Percentiles rank a stretch among this genome's conserved stretches.
Evolutionary conservation across 37 sponge, comb jelly and placozoan genomes (phyloP).

Genomic region (Axinella damicornis): DNA sequence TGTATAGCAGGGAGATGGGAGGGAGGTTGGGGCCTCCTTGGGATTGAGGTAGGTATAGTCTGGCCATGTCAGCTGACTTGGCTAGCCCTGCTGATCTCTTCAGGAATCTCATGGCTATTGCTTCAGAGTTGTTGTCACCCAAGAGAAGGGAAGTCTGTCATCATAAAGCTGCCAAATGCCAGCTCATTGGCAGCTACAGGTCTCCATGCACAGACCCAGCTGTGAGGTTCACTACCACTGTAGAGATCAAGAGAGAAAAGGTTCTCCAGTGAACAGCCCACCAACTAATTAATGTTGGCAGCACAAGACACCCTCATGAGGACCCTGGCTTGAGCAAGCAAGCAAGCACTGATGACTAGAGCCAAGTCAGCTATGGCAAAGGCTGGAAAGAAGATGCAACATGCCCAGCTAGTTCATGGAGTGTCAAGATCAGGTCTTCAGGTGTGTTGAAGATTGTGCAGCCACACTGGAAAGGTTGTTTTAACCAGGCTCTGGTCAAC

Average conservation of each 20-base stretch:
- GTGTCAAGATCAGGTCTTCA: neutral
- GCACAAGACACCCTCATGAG: neutral
- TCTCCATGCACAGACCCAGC: neutral
- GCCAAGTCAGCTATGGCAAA: neutral
- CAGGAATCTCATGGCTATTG: too few species aligned
- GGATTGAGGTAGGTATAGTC: neutral
- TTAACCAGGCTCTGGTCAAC: too few species aligned
- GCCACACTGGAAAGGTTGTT: too few species aligned
- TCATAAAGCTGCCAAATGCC: neutral
- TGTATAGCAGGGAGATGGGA: neutral
- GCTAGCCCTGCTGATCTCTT: too few species aligned
- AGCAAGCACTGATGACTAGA: neutral
- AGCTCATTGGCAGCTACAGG: neutral
- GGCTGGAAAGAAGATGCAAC: neutral
- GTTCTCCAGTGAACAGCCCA: neutral
- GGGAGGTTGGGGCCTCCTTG: neutral
- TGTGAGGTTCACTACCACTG: neutral
- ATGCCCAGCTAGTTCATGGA: neutral
- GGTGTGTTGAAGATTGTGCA: neutral
- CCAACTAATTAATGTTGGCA: neutral
- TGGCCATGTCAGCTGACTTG: neutral
- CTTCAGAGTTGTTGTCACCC: too few species aligned
- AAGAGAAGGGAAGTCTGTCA: too few species aligned
- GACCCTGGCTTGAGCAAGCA: slow-evolving; percentile 17
- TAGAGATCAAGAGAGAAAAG: neutral